A percentile compares a stretch with the other conserved stretches of the same genome.
These are phyloP conservation scores for Poecilus cupreus DNA, from an alignment of 2,888 invertebrate genomes.

Conservation along the genomic window DNA sequence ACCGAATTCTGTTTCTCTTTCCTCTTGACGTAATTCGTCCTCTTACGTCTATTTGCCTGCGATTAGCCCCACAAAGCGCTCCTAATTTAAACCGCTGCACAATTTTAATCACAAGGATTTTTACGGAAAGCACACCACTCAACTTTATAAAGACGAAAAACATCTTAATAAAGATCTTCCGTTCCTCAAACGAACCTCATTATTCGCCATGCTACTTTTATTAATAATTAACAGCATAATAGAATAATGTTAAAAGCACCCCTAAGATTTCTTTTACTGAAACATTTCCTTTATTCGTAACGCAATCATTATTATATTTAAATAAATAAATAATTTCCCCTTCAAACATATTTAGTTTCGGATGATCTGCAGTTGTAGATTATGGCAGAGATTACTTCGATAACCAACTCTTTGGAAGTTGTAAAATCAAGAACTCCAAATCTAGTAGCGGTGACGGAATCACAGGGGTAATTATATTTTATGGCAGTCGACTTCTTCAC, in stretches of 20 bases:
- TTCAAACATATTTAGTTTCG: no score
- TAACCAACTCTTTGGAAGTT: no score
- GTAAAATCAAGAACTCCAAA: no score
- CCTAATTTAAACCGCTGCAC: constrained; percentile 5
- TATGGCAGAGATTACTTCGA: no score
- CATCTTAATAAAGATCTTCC: not conserved
- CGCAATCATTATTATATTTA: no score
- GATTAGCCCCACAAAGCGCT: constrained; percentile 35
- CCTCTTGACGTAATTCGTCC: constrained; percentile 2
- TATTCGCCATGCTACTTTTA: not conserved
- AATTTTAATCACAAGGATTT: constrained; percentile 2
- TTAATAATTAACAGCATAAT: not conserved
- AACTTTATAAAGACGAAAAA: not conserved
- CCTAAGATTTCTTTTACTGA: no score
- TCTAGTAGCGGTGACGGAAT: no score
- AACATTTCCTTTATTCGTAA: no score
- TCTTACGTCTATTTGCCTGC: constrained; percentile 39
- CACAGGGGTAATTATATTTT: no score
- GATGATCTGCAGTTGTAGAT: no score
- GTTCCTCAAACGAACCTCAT: not conserved
- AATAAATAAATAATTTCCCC: no score
- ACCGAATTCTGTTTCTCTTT: constrained; percentile 7
- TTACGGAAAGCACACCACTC: not conserved
- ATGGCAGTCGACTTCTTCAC: no score
- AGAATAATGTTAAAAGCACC: not conserved